Evolutionary conservation across 2,888 invertebrate genomes (phyloP).

Genomic region (Aphodius sticticus): DNA sequence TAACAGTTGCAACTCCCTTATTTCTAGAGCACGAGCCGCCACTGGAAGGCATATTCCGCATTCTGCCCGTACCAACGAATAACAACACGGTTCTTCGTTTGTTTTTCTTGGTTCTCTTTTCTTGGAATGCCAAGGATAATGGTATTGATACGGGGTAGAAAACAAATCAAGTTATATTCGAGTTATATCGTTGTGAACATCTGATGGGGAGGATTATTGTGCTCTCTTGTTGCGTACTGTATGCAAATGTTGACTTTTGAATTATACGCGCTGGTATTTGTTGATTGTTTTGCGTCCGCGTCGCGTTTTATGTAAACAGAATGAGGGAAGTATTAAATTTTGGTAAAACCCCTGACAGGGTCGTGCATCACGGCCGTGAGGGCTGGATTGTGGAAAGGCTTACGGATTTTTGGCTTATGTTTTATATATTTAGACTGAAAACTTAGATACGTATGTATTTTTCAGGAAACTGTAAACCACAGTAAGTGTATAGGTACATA

Average conservation of each 20-base stretch:
- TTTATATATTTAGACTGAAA: not conserved
- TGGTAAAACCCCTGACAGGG: not conserved
- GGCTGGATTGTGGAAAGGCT: not conserved
- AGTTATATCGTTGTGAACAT: not conserved
- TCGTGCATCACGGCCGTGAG: not conserved
- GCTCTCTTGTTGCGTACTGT: not conserved
- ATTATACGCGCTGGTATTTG: not conserved
- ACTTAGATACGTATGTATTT: too few species aligned
- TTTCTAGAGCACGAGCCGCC: too few species aligned
- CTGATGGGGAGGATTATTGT: not conserved
- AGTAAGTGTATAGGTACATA: too few species aligned
- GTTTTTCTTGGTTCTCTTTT: not conserved
- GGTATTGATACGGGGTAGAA: not conserved
- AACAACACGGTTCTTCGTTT: not conserved
- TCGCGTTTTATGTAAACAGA: not conserved
- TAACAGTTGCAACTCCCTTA: too few species aligned
- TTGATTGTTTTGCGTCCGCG: not conserved
- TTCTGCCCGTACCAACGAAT: not conserved
- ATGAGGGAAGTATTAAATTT: not conserved
- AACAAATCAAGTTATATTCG: not conserved
- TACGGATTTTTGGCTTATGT: not conserved
- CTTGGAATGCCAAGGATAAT: not conserved
- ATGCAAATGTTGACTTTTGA: conserved; percentile 4
- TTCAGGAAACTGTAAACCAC: too few species aligned
- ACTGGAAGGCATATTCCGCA: not conserved